Percentiles rank a stretch among this genome's conserved stretches.
Conservation (phyloP, 1,140 invertebrate genomes). For the Arion vulgaris region DNA sequence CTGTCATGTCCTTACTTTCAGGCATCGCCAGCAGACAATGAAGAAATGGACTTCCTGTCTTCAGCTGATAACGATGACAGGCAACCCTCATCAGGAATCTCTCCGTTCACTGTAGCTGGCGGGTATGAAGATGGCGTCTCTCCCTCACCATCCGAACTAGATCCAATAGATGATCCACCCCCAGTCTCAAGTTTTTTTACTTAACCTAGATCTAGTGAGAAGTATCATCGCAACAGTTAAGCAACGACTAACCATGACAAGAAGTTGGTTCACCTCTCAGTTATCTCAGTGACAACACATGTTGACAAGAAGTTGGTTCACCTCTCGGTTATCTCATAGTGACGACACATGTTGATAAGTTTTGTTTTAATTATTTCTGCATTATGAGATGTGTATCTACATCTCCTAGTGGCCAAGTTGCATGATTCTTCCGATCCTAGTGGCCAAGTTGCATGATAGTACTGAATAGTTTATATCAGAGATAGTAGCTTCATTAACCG, state of each 20-base stretch:
- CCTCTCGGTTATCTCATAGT: neutral
- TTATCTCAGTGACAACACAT: neutral
- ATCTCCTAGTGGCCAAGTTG: no score
- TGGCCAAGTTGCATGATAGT: no score
- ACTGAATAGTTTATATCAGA: no score
- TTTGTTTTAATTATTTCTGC: neutral
- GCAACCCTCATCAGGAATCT: constrained; percentile 46
- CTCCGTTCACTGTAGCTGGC: constrained; percentile 63
- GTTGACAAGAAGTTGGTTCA: neutral
- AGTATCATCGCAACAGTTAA: neutral
- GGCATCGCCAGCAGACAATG: constrained; percentile 49
- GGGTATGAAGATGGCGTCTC: constrained; percentile 65
- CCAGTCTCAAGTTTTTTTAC: constrained; percentile 21
- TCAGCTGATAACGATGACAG: constrained; percentile 57
- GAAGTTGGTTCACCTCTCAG: neutral
- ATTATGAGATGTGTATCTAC: no score
- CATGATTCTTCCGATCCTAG: no score
- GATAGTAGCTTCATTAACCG: no score
- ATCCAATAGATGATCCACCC: constrained; percentile 51
- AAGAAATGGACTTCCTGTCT: constrained; percentile 65
- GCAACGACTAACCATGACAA: neutral
- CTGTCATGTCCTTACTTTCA: no score
- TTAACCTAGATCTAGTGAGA: neutral
- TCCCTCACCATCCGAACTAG: constrained; percentile 56
- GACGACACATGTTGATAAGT: neutral